These are phyloP conservation scores for Sinelater perroti DNA, from an alignment of 2,888 invertebrate genomes.

Conservation along the genomic window DNA sequence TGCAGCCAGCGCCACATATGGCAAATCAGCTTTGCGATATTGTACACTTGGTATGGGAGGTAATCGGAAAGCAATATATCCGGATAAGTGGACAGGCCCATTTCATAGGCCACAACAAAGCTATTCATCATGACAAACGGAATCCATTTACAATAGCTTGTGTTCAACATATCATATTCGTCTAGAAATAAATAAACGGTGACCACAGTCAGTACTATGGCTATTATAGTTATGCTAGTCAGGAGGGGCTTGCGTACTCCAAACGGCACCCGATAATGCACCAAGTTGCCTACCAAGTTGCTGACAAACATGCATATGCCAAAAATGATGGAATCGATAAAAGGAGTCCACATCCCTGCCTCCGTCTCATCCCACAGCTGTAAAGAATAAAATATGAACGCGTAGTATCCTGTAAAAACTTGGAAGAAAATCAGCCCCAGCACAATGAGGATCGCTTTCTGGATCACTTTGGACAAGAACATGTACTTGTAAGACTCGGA, in stretches of 20 bases:
- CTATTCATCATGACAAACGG: conserved; percentile 35
- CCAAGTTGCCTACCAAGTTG: conserved; percentile 39
- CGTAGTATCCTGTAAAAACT: conserved; percentile 48
- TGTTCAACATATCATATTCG: neutral
- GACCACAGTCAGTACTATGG: conserved; percentile 26
- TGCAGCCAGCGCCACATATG: conserved; percentile 44
- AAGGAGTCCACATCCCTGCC: neutral
- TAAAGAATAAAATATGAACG: conserved; percentile 46
- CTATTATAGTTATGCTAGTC: conserved; percentile 39
- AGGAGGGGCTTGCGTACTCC: conserved; percentile 48
- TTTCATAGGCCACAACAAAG: conserved; percentile 45
- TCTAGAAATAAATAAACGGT: conserved; percentile 26
- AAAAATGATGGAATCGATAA: conserved; percentile 42
- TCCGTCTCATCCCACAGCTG: conserved; percentile 17
- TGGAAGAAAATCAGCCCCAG: conserved; percentile 42
- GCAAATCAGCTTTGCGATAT: conserved; percentile 36
- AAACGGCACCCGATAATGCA: conserved; percentile 39
- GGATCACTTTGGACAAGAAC: conserved; percentile 47
- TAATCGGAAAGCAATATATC: conserved; percentile 47
- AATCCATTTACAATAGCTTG: conserved; percentile 35
- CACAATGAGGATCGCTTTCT: conserved; percentile 46
- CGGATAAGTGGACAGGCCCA: conserved; percentile 45
- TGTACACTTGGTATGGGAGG: conserved; percentile 49
- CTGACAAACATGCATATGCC: conserved; percentile 41
- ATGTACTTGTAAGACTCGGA: conserved; percentile 44